phyloP scores from a whole-genome alignment of 1,140 invertebrate genomes.

The Goniozus legneri region DNA sequence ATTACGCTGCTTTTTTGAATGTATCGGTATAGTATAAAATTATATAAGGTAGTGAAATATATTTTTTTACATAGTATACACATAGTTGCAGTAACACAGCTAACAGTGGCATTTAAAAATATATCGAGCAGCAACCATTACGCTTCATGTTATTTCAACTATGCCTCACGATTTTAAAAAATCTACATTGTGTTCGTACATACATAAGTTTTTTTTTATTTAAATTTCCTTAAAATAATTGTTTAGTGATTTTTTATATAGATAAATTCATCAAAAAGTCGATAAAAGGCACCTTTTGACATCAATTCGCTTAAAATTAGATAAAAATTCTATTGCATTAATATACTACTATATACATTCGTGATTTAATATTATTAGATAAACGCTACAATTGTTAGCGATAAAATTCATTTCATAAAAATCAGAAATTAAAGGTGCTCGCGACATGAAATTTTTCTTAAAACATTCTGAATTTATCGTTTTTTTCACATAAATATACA shows the following conservation, averaged over 20 bases:
- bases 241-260: no score
- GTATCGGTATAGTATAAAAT: conserved; percentile 10
- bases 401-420: no score
- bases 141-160: no score
- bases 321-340: conserved; percentile 48
- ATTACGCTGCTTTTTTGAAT: conserved; percentile 7
- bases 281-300: conserved; percentile 43
- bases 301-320: conserved; percentile 46
- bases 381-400: not conserved
- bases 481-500: no score
- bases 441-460: no score
- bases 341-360: conserved; percentile 51
- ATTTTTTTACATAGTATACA: conserved; percentile 11
- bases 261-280: conserved; percentile 21
- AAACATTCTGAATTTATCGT: no score
- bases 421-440: conserved; percentile 29
- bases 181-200: no score
- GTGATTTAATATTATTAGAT: conserved; percentile 35
- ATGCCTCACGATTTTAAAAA: no score
- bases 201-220: no score
- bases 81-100: conserved; percentile 5
- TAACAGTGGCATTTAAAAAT: no score
- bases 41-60: conserved; percentile 1
- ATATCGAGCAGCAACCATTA: no score
- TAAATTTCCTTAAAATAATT: no score